Percentiles rank a stretch among this genome's conserved stretches.
phyloP scores from a whole-genome alignment of 2,888 invertebrate species.

The Pharmacophagus antenor region DNA sequence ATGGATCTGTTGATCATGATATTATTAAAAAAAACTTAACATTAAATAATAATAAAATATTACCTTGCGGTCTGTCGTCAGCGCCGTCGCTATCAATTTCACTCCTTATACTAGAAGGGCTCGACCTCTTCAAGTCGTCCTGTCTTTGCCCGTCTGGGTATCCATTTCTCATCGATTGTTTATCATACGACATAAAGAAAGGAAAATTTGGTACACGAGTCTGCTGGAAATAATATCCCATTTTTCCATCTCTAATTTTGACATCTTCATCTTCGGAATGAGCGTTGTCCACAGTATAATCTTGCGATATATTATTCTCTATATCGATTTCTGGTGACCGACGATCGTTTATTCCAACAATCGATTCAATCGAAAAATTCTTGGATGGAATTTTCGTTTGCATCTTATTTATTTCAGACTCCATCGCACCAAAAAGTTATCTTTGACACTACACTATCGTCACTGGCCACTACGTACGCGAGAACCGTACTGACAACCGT shows the following conservation, averaged over 20 bases:
- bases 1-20: background rate
- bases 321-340: conserved; percentile 74
- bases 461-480: conserved; percentile 40
- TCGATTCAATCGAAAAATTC: conserved; percentile 84
- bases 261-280: conserved; percentile 67
- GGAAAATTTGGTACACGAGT: conserved; percentile 72
- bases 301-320: conserved; percentile 66
- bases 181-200: conserved; percentile 74
- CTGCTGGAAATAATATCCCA: conserved; percentile 72
- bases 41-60: conserved; percentile 35
- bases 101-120: conserved; percentile 70
- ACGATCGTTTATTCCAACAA: conserved; percentile 72
- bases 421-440: conserved; percentile 48
- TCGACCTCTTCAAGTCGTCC: conserved; percentile 70
- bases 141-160: conserved; percentile 44
- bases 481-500: conserved; percentile 30
- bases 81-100: conserved; percentile 74
- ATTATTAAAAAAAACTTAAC: background rate
- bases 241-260: conserved; percentile 63
- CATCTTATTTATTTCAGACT: conserved; percentile 70
- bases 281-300: conserved; percentile 52
- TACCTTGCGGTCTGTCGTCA: conserved; percentile 70
- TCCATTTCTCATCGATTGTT: conserved; percentile 55
- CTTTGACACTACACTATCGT: conserved; percentile 26
- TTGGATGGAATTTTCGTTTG: conserved; percentile 77